Base-by-base conservation (phyloP, 2,113 vertebrate species). In the Potamarius usumacintae region DNA sequence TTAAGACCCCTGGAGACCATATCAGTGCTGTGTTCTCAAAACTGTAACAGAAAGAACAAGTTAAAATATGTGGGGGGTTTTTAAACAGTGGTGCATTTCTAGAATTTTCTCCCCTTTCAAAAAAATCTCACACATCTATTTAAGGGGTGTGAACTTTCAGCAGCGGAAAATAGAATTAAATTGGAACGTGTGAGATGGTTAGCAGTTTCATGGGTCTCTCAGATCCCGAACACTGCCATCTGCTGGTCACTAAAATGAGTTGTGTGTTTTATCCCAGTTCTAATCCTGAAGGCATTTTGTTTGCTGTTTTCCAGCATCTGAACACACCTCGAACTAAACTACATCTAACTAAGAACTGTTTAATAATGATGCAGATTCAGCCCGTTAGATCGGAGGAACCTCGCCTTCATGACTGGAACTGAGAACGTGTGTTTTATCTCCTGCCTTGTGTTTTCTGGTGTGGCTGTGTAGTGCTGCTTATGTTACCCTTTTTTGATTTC, bases 401-500 rank as follows among this genome's bases (percentile, higher is more conserved):
- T 62, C 22, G 12, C 53, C 57, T 62, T 82, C 34, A 22, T 25
- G 57, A 62, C 79, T 82, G 79, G 79, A 62, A 82, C 0, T 82
- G 57, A 42, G 79, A 62, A 25, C 22, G 1, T 53, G 42, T 86
- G 34, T 20, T 52, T 27, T 48, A n/a, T 18, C 65, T 34, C 72
- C 58, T 82, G n/a, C n/a, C 25, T 50, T 85, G 57, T 79, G 84
- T 85, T 63, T 88, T 53, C 86, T n/a, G 90, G 48, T 91, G 7
- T 87, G 12, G 87, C 27, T 85, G 60, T 91, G 65, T 91, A 67
- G 87, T 92, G 90, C 95, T 94, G 92, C 95, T 97, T 93, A 96
- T 95, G 94, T 95, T 93, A 92, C 93, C 94, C 94, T 96, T 97
- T 94, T 97, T 92, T 95, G 92, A 94, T 97, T 97, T 96, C 97